Conservation (phyloP, 2,113 vertebrate species). For the Motacilla tschutschensis region DNA sequence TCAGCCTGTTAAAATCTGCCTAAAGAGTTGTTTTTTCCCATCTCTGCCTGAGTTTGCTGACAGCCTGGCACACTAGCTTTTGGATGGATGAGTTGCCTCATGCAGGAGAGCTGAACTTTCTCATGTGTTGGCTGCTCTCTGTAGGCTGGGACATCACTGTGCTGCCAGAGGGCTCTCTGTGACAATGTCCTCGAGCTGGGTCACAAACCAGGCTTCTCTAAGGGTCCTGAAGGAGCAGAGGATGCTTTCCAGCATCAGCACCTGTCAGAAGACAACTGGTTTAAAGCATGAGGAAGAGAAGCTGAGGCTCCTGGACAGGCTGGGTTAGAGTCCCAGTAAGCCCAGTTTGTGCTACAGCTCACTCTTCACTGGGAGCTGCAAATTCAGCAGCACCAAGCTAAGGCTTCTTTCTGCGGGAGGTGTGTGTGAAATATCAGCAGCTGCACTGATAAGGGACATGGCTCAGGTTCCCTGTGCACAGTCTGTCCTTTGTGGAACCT, state of each 20-base stretch:
- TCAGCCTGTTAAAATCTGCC: background rate
- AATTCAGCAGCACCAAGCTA: background rate
- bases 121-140: accelerated
- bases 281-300: background rate
- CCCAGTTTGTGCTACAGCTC: background rate
- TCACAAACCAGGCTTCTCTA: background rate
- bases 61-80: background rate
- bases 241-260: too few species aligned
- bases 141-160: accelerated
- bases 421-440: background rate
- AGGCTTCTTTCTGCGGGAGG: background rate
- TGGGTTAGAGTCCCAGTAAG: background rate
- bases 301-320: background rate
- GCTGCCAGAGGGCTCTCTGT: background rate
- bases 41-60: background rate
- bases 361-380: background rate
- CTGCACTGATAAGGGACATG: background rate
- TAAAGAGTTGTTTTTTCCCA: background rate
- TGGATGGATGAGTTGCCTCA: background rate
- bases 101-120: background rate
- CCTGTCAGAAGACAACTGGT: too few species aligned
- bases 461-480: background rate
- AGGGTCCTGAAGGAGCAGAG: background rate
- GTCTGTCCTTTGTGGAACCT: background rate
- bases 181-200: background rate